Conservation (phyloP, 2,797 vertebrate species). For the Takifugu ocellatus region DNA sequence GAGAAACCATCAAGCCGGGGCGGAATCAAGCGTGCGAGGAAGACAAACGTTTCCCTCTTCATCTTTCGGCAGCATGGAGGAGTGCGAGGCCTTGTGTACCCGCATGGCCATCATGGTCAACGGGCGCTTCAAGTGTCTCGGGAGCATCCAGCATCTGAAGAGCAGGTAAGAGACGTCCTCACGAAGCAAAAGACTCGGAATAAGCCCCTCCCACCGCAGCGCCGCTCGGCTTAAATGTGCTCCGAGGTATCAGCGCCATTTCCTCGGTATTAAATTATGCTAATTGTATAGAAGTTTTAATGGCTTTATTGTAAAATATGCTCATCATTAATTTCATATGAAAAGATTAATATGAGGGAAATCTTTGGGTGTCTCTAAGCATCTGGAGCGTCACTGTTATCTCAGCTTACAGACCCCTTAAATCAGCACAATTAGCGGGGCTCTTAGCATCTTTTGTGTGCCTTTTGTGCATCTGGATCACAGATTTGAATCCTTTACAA, state of each 20-base stretch:
- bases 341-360: constrained; percentile 25
- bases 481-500: constrained; percentile 33
- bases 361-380: constrained; percentile 12
- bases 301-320: neutral
- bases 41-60: neutral
- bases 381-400: constrained; percentile 18
- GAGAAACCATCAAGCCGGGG: neutral
- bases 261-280: too few relatives aligned
- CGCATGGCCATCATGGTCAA: constrained; percentile 99
- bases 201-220: constrained; percentile 6
- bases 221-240: too few relatives aligned
- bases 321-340: constrained; percentile 33
- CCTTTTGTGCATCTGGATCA: constrained; percentile 38
- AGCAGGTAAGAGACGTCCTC: constrained; percentile 77
- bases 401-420: constrained; percentile 22
- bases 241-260: too few relatives aligned
- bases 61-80: constrained; percentile 88
- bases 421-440: constrained; percentile 14
- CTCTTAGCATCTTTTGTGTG: neutral
- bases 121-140: constrained; percentile 91
- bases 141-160: constrained; percentile 96
- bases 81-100: constrained; percentile 95
- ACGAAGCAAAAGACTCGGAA: neutral
- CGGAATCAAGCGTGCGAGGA: too few relatives aligned
- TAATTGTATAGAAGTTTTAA: too few relatives aligned